phyloP scores from a whole-genome alignment of 2,113 vertebrate genomes.

The Mungos mungo region DNA sequence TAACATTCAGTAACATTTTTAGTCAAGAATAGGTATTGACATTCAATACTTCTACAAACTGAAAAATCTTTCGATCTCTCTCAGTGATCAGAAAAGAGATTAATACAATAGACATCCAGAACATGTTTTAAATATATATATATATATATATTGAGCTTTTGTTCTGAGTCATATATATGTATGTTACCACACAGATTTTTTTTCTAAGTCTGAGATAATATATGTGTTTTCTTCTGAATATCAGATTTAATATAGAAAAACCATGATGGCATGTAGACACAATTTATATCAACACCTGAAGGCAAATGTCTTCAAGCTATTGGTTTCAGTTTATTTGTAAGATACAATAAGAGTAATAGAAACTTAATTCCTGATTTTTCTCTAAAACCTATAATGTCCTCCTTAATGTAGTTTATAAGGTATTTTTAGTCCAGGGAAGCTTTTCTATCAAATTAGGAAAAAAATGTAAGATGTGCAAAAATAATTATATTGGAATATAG shows the following conservation, averaged over 20 bases:
- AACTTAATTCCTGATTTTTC: background rate
- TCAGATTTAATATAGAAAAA: conserved; percentile 34
- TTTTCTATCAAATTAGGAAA: conserved; percentile 37
- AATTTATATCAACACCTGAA: background rate
- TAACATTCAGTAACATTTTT: conserved; percentile 5
- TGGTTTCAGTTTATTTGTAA: conserved; percentile 32
- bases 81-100: background rate
- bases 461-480: background rate
- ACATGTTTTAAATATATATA: background rate
- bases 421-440: background rate
- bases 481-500: background rate
- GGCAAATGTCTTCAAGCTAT: background rate
- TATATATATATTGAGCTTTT: background rate
- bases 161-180: background rate
- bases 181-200: background rate
- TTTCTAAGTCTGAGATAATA: background rate
- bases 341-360: background rate
- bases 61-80: background rate
- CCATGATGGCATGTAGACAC: background rate
- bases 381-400: background rate
- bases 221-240: background rate
- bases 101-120: background rate
- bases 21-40: background rate
- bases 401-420: background rate
- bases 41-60: conserved; percentile 39